phyloP scores from a whole-genome alignment of 2,888 invertebrate genomes.

The Pammene fasciana region DNA sequence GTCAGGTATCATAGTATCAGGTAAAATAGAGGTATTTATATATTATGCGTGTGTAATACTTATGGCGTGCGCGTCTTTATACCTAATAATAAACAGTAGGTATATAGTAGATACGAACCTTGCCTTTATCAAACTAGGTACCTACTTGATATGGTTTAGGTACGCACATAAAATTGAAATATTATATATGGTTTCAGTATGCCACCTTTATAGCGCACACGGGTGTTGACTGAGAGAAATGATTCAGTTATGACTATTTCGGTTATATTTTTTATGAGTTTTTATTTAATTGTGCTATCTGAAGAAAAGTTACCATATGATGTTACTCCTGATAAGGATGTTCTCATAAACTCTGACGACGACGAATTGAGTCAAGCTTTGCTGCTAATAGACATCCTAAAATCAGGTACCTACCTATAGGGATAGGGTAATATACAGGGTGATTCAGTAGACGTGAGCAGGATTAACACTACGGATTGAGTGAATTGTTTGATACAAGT shows the following conservation, averaged over 20 bases:
- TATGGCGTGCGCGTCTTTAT: no score
- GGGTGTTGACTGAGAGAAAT: conserved; percentile 41
- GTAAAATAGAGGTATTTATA: no score
- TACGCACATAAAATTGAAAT: background rate
- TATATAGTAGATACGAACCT: no score
- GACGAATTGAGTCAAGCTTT: conserved; percentile 56
- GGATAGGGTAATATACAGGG: no score
- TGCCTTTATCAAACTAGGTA: conserved; percentile 1
- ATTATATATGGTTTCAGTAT: background rate
- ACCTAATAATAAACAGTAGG: no score
- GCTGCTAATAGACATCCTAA: conserved; percentile 57
- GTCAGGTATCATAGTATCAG: no score
- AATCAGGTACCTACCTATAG: no score
- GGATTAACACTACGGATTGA: no score
- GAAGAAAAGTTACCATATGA: conserved; percentile 8
- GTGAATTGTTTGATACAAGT: no score
- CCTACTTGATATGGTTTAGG: background rate
- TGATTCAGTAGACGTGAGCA: no score
- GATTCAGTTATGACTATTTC: conserved; percentile 49
- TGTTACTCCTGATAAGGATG: conserved; percentile 1
- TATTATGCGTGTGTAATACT: no score
- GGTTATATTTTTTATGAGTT: conserved; percentile 11
- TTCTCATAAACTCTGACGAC: conserved; percentile 47
- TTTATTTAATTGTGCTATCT: background rate
- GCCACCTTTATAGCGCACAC: conserved; percentile 8